A percentile compares a stretch with the other conserved stretches of the same genome.
phyloP scores from a whole-genome alignment of 2,888 invertebrate species.

The Erebia aethiops region DNA sequence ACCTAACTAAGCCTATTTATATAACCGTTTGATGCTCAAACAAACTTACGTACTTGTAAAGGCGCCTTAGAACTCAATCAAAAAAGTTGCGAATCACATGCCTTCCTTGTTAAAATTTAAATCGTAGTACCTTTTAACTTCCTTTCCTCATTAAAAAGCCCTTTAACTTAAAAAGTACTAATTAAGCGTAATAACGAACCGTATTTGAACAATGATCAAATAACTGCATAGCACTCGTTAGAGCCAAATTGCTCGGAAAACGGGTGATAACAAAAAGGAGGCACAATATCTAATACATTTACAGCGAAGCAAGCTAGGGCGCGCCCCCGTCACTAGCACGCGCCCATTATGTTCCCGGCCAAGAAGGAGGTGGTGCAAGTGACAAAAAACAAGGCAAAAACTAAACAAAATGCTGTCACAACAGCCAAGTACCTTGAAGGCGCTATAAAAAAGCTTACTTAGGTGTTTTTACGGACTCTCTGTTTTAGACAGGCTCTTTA shows the following conservation, averaged over 20 bases:
- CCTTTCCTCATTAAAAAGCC: neutral
- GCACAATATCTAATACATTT: slow-evolving; percentile 69
- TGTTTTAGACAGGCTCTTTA: slow-evolving; percentile 17
- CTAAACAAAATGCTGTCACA: neutral
- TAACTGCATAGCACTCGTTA: slow-evolving; percentile 34
- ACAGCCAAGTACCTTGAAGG: slow-evolving; percentile 1
- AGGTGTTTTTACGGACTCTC: neutral
- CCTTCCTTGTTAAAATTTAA: neutral
- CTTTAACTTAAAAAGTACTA: neutral
- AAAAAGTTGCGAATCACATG: neutral
- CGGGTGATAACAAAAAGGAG: slow-evolving; percentile 54
- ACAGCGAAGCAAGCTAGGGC: slow-evolving; percentile 60
- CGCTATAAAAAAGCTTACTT: neutral
- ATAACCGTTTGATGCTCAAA: no score
- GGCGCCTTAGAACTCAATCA: no score
- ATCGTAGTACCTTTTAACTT: neutral
- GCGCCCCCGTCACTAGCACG: slow-evolving; percentile 72
- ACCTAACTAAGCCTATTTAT: no score
- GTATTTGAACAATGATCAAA: slow-evolving; percentile 37
- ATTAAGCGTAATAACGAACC: slow-evolving; percentile 26
- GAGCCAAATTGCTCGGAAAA: slow-evolving; percentile 49
- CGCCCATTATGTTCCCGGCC: slow-evolving; percentile 61
- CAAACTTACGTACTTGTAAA: no score
- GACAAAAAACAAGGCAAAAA: slow-evolving; percentile 1
- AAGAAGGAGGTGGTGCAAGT: slow-evolving; percentile 46